Base-by-base conservation (phyloP, 1,140 invertebrate species). In the Scaptodrosophila lebanonensis region DNA sequence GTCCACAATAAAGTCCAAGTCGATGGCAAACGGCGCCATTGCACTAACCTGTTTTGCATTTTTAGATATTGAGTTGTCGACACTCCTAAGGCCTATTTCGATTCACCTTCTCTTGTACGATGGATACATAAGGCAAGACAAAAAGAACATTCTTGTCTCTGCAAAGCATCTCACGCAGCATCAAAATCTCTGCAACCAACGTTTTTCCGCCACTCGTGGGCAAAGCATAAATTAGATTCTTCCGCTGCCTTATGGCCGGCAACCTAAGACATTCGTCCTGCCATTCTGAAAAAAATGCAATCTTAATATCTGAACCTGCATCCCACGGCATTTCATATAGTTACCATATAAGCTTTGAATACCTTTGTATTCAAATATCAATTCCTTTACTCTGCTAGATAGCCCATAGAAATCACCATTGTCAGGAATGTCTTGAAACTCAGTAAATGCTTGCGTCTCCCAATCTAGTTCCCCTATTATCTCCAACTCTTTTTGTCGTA, bases 41-140 rank as follows among this genome's bases (percentile, higher is more conserved):
- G 89, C 93, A 91, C 84, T 83, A 7, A 97, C n/a, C n/a, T n/a
- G n/a, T n/a, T n/a, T n/a, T n/a, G n/a, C n/a, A n/a, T n/a, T n/a
- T n/a, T n/a, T n/a, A n/a, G n/a, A n/a, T n/a, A n/a, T n/a, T n/a
- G n/a, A n/a, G n/a, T n/a, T n/a, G n/a, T n/a, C n/a, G n/a, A n/a
- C n/a, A n/a, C n/a, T n/a, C n/a, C n/a, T n/a, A n/a, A n/a, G n/a
- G n/a, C n/a, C n/a, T n/a, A n/a, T n/a, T n/a, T n/a, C n/a, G n/a
- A n/a, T n/a, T n/a, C n/a, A n/a, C 93, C 89, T 99, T 99, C 89
- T 99, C 97, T 86, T 99, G 97, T 2, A 98, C 97, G 73, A 99
- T 94, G 6, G 97, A 94, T 25, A 99, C 95, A 90, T 94, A 99
- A 1, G 97, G 97, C 22, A 99, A 87, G 70, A 99, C 91, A 67